These are phyloP conservation scores for Meghimatium bilineatum DNA, from an alignment of 2,888 invertebrate species.

Conservation along the genomic window DNA sequence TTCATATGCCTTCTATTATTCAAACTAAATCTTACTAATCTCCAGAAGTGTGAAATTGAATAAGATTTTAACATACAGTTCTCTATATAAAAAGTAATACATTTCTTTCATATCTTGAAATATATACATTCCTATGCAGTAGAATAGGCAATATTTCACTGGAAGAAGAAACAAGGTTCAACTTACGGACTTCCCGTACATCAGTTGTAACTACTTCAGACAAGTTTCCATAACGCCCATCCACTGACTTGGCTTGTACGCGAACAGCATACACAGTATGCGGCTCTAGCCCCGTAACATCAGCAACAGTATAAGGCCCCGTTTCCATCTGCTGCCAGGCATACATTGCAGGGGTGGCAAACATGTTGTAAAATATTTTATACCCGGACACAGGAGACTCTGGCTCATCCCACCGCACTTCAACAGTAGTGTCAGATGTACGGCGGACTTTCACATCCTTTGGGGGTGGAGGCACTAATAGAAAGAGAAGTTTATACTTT, in stretches of 20 bases:
- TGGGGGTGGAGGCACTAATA: slow-evolving; percentile 93
- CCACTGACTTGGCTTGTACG: slow-evolving; percentile 70
- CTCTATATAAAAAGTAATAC: background rate
- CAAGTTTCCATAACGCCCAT: slow-evolving; percentile 72
- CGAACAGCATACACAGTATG: slow-evolving; percentile 71
- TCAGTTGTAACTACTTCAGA: slow-evolving; percentile 63
- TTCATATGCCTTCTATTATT: too few species aligned
- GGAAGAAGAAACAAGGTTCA: slow-evolving; percentile 43
- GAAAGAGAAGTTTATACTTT: background rate
- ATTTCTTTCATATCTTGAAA: background rate
- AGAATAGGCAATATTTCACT: background rate
- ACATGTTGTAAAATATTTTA: slow-evolving; percentile 72
- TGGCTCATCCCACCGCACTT: slow-evolving; percentile 83
- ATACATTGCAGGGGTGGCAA: slow-evolving; percentile 66
- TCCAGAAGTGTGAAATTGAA: too few species aligned
- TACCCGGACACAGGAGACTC: slow-evolving; percentile 73
- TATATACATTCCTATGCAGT: background rate
- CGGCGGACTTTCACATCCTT: slow-evolving; percentile 95
- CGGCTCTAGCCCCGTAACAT: slow-evolving; percentile 67
- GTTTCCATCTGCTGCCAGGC: slow-evolving; percentile 71
- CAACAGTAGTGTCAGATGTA: slow-evolving; percentile 93
- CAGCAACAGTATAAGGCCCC: slow-evolving; percentile 70
- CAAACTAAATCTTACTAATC: too few species aligned
- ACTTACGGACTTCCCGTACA: slow-evolving; percentile 50
- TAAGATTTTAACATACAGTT: too few species aligned